These are phyloP conservation scores for Anoplolepis gracilipes DNA, from an alignment of 1,140 invertebrate genomes.

Conservation along the genomic window DNA sequence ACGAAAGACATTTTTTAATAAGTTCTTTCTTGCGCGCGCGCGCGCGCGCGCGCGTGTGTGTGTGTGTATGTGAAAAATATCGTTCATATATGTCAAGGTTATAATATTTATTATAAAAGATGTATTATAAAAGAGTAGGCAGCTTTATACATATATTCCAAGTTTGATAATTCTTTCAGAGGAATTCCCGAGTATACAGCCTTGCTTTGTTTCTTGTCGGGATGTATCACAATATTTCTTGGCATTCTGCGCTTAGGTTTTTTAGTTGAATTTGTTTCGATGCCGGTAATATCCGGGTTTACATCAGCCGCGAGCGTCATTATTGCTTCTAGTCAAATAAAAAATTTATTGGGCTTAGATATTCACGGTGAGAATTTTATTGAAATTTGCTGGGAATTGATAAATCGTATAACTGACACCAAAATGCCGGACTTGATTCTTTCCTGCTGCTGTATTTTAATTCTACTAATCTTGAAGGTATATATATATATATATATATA, in stretches of 20 bases:
- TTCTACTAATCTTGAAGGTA: slow-evolving; percentile 89
- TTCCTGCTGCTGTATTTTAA: slow-evolving; percentile 88
- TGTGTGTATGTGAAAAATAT: no score
- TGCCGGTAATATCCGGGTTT: slow-evolving; percentile 94
- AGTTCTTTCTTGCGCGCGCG: background rate
- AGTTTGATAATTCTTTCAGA: slow-evolving; percentile 57
- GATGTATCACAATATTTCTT: slow-evolving; percentile 89
- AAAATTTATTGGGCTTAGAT: slow-evolving; percentile 89
- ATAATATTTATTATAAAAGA: no score
- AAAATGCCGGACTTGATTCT: slow-evolving; percentile 88
- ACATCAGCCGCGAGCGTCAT: slow-evolving; percentile 95
- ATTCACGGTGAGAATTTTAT: slow-evolving; percentile 88
- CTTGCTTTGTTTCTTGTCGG: slow-evolving; percentile 91
- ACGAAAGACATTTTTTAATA: slow-evolving; percentile 18
- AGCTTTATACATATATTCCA: background rate
- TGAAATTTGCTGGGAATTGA: slow-evolving; percentile 87
- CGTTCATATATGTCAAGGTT: background rate
- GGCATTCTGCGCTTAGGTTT: slow-evolving; percentile 92
- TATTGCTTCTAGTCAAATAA: slow-evolving; percentile 93
- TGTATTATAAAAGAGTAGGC: background rate
- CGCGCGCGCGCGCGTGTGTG: no score
- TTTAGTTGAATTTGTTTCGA: slow-evolving; percentile 94
- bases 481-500: no score
- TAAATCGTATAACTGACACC: slow-evolving; percentile 86
- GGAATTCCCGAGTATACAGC: slow-evolving; percentile 88